Percentiles rank a stretch among this genome's conserved stretches.
phyloP scores from a whole-genome alignment of 1,140 invertebrate species.

The Piezodorus guildinii region DNA sequence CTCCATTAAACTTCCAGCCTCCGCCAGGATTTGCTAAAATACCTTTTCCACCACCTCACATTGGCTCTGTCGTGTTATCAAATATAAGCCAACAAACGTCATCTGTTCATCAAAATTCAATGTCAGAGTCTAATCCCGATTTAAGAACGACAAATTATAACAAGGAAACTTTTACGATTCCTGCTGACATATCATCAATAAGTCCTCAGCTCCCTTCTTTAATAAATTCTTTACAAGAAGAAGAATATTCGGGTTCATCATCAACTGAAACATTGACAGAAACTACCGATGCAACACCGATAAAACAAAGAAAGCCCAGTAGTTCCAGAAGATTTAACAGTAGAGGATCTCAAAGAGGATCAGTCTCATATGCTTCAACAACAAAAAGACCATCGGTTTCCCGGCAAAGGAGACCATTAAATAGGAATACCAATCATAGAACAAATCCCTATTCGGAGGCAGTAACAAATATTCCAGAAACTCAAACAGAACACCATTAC shows the following conservation, averaged over 20 bases:
- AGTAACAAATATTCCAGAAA: neutral
- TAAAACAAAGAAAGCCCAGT: neutral
- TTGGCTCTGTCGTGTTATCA: constrained; percentile 63
- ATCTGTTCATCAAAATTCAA: constrained; percentile 18
- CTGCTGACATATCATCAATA: constrained; percentile 25
- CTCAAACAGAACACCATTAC: neutral
- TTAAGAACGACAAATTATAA: constrained; percentile 5
- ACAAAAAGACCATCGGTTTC: constrained; percentile 3
- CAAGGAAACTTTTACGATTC: constrained; percentile 21
- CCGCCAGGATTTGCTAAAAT: constrained; percentile 71
- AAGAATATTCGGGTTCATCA: constrained; percentile 20
- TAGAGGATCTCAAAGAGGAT: constrained; percentile 22
- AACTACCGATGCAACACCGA: constrained; percentile 8
- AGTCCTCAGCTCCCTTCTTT: constrained; percentile 25
- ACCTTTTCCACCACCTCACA: constrained; percentile 68
- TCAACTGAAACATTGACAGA: constrained; percentile 20
- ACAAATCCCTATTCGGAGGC: neutral
- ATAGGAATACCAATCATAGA: neutral
- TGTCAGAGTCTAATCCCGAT: neutral
- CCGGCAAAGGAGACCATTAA: constrained; percentile 8
- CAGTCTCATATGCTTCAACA: neutral
- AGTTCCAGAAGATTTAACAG: constrained; percentile 18
- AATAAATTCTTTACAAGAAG: constrained; percentile 26
- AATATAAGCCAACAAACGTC: constrained; percentile 25
- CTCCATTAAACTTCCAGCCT: constrained; percentile 66